These are phyloP conservation scores for Cephalophus harveyi DNA, from an alignment of 2,113 vertebrate species.

Conservation along the genomic window DNA sequence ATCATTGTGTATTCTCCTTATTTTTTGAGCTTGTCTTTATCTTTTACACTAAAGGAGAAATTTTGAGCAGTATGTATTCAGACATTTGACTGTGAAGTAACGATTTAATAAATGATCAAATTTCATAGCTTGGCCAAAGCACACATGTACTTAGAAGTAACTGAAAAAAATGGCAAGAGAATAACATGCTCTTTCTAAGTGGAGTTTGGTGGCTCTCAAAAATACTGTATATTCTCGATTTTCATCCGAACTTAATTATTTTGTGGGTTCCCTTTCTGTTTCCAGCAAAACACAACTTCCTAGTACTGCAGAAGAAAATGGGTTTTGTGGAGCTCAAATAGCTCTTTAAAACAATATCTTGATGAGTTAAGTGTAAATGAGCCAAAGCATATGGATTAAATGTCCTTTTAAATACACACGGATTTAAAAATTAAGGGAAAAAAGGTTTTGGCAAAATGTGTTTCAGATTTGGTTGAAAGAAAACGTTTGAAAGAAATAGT, in stretches of 20 bases:
- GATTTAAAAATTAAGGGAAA: constrained; percentile 75
- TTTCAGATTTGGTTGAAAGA: constrained; percentile 77
- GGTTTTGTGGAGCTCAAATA: constrained; percentile 69
- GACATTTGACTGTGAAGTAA: constrained; percentile 37
- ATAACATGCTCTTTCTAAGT: constrained; percentile 20
- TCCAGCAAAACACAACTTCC: constrained; percentile 73
- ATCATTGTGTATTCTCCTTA: background rate
- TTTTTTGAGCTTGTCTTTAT: constrained; percentile 16
- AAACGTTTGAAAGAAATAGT: constrained; percentile 77
- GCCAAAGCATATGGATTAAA: constrained; percentile 78
- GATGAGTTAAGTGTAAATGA: constrained; percentile 79
- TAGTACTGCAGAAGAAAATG: constrained; percentile 66
- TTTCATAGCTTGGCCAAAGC: constrained; percentile 19
- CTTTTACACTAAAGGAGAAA: background rate
- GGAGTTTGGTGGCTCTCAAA: constrained; percentile 50
- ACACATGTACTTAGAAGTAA: constrained; percentile 40
- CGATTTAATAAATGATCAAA: constrained; percentile 35
- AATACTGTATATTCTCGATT: constrained; percentile 58
- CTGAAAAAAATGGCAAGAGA: constrained; percentile 27
- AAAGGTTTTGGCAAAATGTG: constrained; percentile 76
- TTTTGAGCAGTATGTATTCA: constrained; percentile 27
- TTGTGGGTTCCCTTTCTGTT: constrained; percentile 71
- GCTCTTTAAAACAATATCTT: constrained; percentile 77
- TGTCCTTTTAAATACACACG: constrained; percentile 77
- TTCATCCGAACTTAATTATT: constrained; percentile 74